Evolutionary conservation across 35 echinoderm and acorn worm genomes (phyloP), one percentile per base, ranked within the genome.

Genomic region (Strongylocentrotus purpuratus): DNA sequence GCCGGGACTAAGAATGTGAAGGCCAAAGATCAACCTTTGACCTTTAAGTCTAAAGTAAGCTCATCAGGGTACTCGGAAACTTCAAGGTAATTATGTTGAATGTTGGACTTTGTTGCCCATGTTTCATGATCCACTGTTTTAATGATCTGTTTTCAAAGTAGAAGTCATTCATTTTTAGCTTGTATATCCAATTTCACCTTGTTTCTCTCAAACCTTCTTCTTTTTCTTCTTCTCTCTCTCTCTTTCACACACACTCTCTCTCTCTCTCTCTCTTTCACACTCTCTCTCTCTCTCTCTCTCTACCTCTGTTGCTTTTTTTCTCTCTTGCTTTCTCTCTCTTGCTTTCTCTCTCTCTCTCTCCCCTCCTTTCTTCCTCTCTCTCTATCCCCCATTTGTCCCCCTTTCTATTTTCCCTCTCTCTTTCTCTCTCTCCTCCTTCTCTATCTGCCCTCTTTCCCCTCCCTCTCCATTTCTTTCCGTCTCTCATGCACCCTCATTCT

Each of bases 21-120:
- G 61, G 32, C 95, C 13, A 94, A 95, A 91, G 85, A 98, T 88
- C 98, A 97, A 95, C 94, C 98, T 87, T 86, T 99, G 91, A 99
- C 98, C 88, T 99, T 99, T 92, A 96, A 99, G 41, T 94, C 59
- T 46, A 99, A 99, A 86, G 95, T 99, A 15, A 95, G 95, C 33
- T 99, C 98, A 93, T 99, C 98, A 22, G 98, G 98, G 1, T 99
- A 99, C 87, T 94, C 97, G 9, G 92, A 45, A 35, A 94, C 94
- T 87, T 94, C 97, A 48, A 97, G 97, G 98, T 99, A 94, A 31
- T 22, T 14, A 46, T 70, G 33, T 0, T 78, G 65, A n/a, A 28
- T 31, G 22, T 8, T 78, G 28, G 22, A 28, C 7, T 78, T 78
- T 78, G 25, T 22, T n/a, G 25, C 61, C 17, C 25, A 52, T 52